Percentiles rank a stretch among this genome's conserved stretches.
phyloP scores from a whole-genome alignment of 2,888 invertebrate species.

The Ganaspis brasiliensis region DNA sequence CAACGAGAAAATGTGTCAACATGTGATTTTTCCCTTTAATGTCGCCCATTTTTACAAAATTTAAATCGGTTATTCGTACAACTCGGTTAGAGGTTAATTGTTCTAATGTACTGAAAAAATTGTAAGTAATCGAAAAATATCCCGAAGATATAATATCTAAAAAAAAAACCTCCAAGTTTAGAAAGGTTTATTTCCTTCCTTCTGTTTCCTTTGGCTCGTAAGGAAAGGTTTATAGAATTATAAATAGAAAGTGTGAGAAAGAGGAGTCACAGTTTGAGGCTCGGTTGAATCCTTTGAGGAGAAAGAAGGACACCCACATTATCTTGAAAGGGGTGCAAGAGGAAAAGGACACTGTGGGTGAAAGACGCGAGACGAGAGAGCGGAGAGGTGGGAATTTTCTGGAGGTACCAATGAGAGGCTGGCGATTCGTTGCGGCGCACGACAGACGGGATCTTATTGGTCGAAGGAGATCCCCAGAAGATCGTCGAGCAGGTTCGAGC shows the following conservation, averaged over 20 bases:
- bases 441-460: slow-evolving; percentile 60
- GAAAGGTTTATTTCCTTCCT: too few species aligned
- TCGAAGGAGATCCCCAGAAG: slow-evolving; percentile 61
- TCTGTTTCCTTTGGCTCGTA: too few species aligned
- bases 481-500: slow-evolving; percentile 61
- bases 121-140: too few species aligned
- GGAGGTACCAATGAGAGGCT: slow-evolving; percentile 75
- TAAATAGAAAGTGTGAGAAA: slow-evolving; percentile 52
- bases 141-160: too few species aligned
- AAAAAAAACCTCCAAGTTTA: too few species aligned
- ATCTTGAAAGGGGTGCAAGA: slow-evolving; percentile 46
- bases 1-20: too few species aligned
- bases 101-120: too few species aligned
- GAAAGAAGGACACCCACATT: slow-evolving; percentile 48
- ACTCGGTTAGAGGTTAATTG: too few species aligned
- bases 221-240: slow-evolving; percentile 74
- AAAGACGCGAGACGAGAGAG: slow-evolving; percentile 46
- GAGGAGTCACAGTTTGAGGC: slow-evolving; percentile 53
- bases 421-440: slow-evolving; percentile 74
- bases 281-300: slow-evolving; percentile 56
- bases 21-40: too few species aligned
- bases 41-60: too few species aligned
- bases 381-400: slow-evolving; percentile 51
- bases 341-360: slow-evolving; percentile 40
- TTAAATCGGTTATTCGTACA: too few species aligned